Evolutionary conservation across 2,888 invertebrate species (phyloP), one percentile per base, ranked within the genome.

Genomic region (Amphipyra berbera): DNA sequence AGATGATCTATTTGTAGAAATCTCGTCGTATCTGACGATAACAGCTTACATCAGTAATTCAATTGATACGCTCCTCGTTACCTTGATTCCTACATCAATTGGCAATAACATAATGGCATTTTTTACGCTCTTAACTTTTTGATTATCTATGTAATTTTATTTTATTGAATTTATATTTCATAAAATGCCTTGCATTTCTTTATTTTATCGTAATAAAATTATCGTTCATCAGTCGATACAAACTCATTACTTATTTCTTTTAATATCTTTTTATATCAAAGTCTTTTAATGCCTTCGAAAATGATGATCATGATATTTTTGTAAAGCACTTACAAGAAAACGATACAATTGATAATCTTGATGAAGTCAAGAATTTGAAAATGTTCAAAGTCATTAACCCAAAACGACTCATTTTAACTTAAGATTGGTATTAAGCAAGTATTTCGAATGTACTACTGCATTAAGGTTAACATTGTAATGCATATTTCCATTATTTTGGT

Each of bases 351-450:
- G 35, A 40, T 46, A 46, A 72, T 58, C 49, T 42, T 14, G 9
- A 42, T 68, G 42, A 15, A 42, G 42, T 14, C 10, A 63, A 52
- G 54, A 35, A 66, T 47, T 41, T 59, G 35, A 59, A 58, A 66
- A 63, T 60, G 46, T 59, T 48, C 14, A 40, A 61, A 52, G 60
- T 67, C 62, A 40, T 77, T 77, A 73, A 70, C 67, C 70, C 52
- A 73, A 76, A 63, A 67, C 30, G 12, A 35, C 44, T 41, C 12
- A 56, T 27, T 61, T 63, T 48, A 61, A 38, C 14, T 66, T 42
- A 37, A 21, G 47, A 62, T 65, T 61, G 6, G 6, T 30, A 30
- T 53, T 42, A 38, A 47, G 33, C 15, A 42, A 50, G 53, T 15
- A 33, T 54, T 56, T 35, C 9, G 6, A 52, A 38, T 55, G 14